These are phyloP conservation scores for Osmoderma eremita DNA, from an alignment of 2,888 invertebrate species.

Conservation along the genomic window DNA sequence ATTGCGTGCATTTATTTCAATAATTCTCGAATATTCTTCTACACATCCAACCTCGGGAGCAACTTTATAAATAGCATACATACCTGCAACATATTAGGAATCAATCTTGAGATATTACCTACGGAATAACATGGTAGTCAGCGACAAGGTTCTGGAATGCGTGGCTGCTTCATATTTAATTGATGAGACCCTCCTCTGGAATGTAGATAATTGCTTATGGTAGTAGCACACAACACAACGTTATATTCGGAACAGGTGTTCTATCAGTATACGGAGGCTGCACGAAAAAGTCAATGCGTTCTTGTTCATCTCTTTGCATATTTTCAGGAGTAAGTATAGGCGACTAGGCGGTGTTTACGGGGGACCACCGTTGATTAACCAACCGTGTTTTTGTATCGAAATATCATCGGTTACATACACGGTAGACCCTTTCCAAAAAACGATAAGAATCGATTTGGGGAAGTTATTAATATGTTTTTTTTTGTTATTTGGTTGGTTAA, in stretches of 20 bases:
- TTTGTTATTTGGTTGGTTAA: background rate
- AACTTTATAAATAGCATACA: too few species aligned
- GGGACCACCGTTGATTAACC: slow-evolving; percentile 16
- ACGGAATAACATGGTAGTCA: slow-evolving; percentile 35
- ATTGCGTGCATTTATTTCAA: too few species aligned
- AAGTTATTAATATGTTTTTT: slow-evolving; percentile 3
- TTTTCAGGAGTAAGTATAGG: slow-evolving; percentile 36
- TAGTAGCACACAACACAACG: slow-evolving; percentile 44
- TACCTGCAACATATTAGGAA: background rate
- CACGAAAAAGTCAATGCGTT: slow-evolving; percentile 32
- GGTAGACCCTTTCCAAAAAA: background rate
- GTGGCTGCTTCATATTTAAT: slow-evolving; percentile 51
- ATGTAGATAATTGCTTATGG: slow-evolving; percentile 52
- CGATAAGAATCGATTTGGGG: background rate
- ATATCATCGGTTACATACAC: background rate
- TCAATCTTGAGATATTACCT: slow-evolving; percentile 8
- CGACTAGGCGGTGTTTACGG: slow-evolving; percentile 17
- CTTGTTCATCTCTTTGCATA: slow-evolving; percentile 43
- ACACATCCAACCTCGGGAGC: too few species aligned
- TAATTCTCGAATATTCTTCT: too few species aligned
- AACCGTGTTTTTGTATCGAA: background rate
- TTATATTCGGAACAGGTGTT: slow-evolving; percentile 47
- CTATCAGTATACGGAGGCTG: slow-evolving; percentile 25
- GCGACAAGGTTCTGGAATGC: slow-evolving; percentile 42
- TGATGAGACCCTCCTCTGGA: slow-evolving; percentile 49